Percentiles rank a stretch among this genome's conserved stretches.
Evolutionary conservation across 2,797 vertebrate genomes (phyloP).

Genomic region (Sylvia borin): DNA sequence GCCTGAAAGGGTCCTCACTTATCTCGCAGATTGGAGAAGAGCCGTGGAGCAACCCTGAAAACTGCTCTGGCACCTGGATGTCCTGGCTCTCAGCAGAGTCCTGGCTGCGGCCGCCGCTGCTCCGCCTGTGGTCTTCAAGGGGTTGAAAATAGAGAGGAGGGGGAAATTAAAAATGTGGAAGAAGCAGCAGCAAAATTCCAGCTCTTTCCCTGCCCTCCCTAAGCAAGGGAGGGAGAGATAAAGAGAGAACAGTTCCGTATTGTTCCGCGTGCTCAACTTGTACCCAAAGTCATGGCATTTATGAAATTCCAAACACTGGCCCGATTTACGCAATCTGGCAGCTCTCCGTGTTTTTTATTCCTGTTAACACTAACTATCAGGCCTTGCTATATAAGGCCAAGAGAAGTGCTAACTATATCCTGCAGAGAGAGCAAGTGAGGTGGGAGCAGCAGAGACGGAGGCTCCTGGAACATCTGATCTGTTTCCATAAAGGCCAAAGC

Average conservation of each 20-base stretch:
- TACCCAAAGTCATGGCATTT: slow-evolving; percentile 79
- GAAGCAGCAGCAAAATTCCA: slow-evolving; percentile 66
- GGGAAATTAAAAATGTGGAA: slow-evolving; percentile 60
- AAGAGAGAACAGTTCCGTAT: slow-evolving; percentile 87
- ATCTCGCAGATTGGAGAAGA: slow-evolving; percentile 94
- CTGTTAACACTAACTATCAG: slow-evolving; percentile 77
- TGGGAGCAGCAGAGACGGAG: slow-evolving; percentile 41
- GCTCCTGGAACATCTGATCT: slow-evolving; percentile 76
- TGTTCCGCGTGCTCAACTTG: slow-evolving; percentile 79
- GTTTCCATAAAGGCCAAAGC: slow-evolving; percentile 76
- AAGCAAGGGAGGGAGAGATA: slow-evolving; percentile 72
- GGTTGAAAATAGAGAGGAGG: slow-evolving; percentile 56
- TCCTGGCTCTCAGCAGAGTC: slow-evolving; percentile 78
- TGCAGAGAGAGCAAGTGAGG: slow-evolving; percentile 58
- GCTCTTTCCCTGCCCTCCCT: slow-evolving; percentile 32
- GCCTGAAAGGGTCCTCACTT: slow-evolving; percentile 86
- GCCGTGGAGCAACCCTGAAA: slow-evolving; percentile 95
- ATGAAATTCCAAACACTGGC: slow-evolving; percentile 84
- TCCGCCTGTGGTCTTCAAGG: slow-evolving; percentile 80
- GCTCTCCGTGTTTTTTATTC: slow-evolving; percentile 71
- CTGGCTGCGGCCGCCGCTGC: slow-evolving; percentile 74
- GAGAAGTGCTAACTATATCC: slow-evolving; percentile 75
- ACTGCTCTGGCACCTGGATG: slow-evolving; percentile 90
- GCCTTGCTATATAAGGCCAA: slow-evolving; percentile 79
- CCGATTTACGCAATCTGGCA: slow-evolving; percentile 80